Percentiles rank a stretch among this genome's conserved stretches.
phyloP scores from a whole-genome alignment of 2,113 vertebrate species.

The Psettodes erumei region DNA sequence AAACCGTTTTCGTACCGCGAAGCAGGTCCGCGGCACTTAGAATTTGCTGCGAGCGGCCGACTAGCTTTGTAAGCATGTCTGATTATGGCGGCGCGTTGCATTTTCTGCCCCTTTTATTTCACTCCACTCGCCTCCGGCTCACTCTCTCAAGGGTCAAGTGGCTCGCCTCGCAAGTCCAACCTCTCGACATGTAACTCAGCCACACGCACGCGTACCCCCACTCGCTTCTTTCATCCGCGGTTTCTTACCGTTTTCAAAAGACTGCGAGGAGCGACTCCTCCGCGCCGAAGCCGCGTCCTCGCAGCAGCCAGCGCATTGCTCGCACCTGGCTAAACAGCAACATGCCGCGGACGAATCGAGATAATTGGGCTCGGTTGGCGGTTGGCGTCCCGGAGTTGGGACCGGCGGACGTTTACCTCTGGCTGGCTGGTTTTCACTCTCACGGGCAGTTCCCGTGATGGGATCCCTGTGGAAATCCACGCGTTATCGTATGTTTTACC shows the following conservation, averaged over 20 bases:
- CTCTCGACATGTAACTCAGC: constrained; percentile 6
- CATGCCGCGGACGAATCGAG: constrained; percentile 67
- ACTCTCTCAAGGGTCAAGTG: constrained; percentile 15
- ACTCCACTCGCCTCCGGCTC: constrained; percentile 1
- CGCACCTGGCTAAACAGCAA: constrained; percentile 75
- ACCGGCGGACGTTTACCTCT: constrained; percentile 23
- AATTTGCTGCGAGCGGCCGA: constrained; percentile 22
- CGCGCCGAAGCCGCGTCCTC: constrained; percentile 31
- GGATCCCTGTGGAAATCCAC: neutral
- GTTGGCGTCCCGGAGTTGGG: constrained; percentile 29
- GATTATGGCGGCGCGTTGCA: constrained; percentile 9
- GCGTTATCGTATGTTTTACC: neutral
- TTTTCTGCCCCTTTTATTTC: constrained; percentile 14
- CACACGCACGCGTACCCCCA: no score
- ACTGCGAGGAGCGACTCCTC: neutral
- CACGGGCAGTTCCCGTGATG: neutral
- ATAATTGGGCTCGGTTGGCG: constrained; percentile 77
- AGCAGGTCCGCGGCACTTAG: constrained; percentile 7
- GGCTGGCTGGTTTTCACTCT: constrained; percentile 20
- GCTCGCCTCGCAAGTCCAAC: constrained; percentile 30
- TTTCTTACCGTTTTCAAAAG: constrained; percentile 42
- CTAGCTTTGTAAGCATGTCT: constrained; percentile 33
- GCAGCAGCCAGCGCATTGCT: constrained; percentile 70
- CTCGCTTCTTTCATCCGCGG: neutral
- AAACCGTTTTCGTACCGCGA: constrained; percentile 12